Percentiles rank a stretch among this genome's conserved stretches.
phyloP scores from a whole-genome alignment of 1,140 invertebrate species.

The Akabosia matsudoensis region DNA sequence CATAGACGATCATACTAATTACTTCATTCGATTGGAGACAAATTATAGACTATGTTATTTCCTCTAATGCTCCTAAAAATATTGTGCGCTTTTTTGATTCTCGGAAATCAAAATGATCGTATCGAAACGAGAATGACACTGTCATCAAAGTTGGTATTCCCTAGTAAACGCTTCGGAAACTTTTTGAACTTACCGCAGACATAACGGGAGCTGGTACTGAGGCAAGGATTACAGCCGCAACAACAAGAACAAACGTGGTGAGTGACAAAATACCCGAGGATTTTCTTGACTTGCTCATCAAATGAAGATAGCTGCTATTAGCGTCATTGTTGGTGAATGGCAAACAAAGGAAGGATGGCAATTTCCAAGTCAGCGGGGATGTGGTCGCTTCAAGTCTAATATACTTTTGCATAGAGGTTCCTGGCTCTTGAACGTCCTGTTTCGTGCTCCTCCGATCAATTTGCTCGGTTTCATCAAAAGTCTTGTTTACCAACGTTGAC shows the following conservation, averaged over 20 bases:
- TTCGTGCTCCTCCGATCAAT: background rate
- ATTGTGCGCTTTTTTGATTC: too few species aligned
- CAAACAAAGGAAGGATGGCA: constrained; percentile 16
- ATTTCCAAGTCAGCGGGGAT: constrained; percentile 4
- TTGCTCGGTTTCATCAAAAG: background rate
- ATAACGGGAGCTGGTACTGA: constrained; percentile 16
- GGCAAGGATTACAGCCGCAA: background rate
- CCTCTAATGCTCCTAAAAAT: too few species aligned
- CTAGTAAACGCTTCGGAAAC: background rate
- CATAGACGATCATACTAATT: too few species aligned
- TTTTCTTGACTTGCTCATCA: background rate
- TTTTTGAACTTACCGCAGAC: constrained; percentile 1
- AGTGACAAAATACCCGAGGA: background rate
- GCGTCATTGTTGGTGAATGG: constrained; percentile 17
- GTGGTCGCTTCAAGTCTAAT: too few species aligned
- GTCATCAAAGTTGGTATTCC: too few species aligned
- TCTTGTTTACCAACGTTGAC: background rate
- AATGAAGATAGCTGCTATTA: constrained; percentile 9
- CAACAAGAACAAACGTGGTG: background rate
- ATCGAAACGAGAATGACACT: too few species aligned
- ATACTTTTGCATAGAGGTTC: too few species aligned
- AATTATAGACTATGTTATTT: too few species aligned
- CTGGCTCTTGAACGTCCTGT: background rate
- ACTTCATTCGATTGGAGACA: too few species aligned
- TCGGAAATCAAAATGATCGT: too few species aligned